A percentile compares a stretch with the other conserved stretches of the same genome.
Conservation (phyloP, 2,888 invertebrate genomes). For the Caenorhabditis afra region DNA sequence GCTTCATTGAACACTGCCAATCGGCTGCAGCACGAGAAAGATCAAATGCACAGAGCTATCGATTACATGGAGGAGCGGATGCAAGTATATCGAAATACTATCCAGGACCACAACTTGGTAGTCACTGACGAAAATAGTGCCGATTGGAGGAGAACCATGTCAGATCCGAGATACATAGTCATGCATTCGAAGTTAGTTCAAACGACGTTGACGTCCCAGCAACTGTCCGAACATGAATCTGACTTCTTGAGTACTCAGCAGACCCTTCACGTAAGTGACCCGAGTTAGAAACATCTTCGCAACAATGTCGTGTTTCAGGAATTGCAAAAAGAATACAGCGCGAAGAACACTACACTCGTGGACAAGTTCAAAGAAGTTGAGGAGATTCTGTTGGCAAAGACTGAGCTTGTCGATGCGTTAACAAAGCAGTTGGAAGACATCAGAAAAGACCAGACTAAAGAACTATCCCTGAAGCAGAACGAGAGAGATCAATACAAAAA, state of each 20-base stretch:
- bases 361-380: conserved; percentile 77
- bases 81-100: conserved; percentile 75
- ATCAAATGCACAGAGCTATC: conserved; percentile 71
- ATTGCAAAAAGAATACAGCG: conserved; percentile 74
- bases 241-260: conserved; percentile 70
- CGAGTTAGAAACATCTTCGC: not conserved
- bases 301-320: conserved; percentile 65
- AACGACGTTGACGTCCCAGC: conserved; percentile 75
- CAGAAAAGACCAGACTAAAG: conserved; percentile 58
- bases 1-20: conserved; percentile 60
- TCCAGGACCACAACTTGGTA: conserved; percentile 76
- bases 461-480: conserved; percentile 59
- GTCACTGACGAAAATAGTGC: conserved; percentile 70
- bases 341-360: conserved; percentile 69
- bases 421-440: conserved; percentile 66
- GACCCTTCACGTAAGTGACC: conserved; percentile 62
- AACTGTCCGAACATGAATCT: conserved; percentile 68
- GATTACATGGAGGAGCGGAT: conserved; percentile 77
- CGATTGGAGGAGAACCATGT: conserved; percentile 75
- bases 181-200: conserved; percentile 70
- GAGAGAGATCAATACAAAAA: conserved; percentile 68
- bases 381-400: conserved; percentile 75
- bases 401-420: conserved; percentile 72
- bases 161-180: conserved; percentile 73
- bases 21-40: conserved; percentile 66